These are phyloP conservation scores for Rhyacichthys aspro DNA, from an alignment of 2,797 vertebrate species.

Conservation along the genomic window DNA sequence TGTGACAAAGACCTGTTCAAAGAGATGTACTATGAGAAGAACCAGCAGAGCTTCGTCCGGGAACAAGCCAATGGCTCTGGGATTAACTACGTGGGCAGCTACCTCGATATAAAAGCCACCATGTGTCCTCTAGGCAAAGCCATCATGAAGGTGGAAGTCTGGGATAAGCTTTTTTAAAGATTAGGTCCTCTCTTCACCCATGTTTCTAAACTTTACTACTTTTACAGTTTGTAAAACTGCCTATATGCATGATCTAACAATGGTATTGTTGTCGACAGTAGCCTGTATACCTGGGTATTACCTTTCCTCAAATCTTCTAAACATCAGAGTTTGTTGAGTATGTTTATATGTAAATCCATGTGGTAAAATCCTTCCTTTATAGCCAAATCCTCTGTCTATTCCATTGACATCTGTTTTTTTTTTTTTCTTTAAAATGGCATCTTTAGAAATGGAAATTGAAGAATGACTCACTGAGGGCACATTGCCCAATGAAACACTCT, in stretches of 20 bases:
- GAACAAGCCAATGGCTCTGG: constrained; percentile 71
- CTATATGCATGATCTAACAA: constrained; percentile 39
- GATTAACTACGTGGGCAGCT: constrained; percentile 64
- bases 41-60: constrained; percentile 62
- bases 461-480: constrained; percentile 61
- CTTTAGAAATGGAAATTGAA: constrained; percentile 75
- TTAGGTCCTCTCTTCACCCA: constrained; percentile 4
- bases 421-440: constrained; percentile 40
- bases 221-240: too few species aligned
- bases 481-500: constrained; percentile 56
- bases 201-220: background rate
- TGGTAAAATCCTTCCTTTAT: constrained; percentile 42
- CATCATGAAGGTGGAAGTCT: constrained; percentile 78
- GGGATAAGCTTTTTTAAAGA: constrained; percentile 73
- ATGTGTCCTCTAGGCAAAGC: constrained; percentile 72
- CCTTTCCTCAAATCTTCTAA: constrained; percentile 62
- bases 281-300: constrained; percentile 54
- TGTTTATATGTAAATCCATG: constrained; percentile 69
- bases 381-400: constrained; percentile 45
- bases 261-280: constrained; percentile 56
- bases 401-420: constrained; percentile 40
- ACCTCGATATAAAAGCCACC: constrained; percentile 72
- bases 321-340: constrained; percentile 66
- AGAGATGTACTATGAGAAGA: constrained; percentile 78
- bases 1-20: constrained; percentile 73